Base-by-base conservation (phyloP, 1,140 invertebrate genomes). In the Megathymus violae region DNA sequence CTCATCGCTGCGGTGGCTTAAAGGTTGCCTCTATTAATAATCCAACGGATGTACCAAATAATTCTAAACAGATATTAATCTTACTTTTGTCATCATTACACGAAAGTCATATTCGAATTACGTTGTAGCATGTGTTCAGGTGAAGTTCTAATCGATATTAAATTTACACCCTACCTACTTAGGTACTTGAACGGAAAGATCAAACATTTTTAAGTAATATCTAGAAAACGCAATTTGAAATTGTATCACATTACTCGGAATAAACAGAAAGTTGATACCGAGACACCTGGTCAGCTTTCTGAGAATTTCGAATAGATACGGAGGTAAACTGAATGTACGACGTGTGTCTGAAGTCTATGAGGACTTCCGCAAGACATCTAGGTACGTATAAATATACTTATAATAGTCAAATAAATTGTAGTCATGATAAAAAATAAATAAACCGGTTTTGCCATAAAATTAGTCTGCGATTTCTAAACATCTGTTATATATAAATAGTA, bases 1-100 rank as follows among this genome's bases (percentile, higher is more conserved):
- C 52, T 56, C 66, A 76, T 63, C 62, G 67, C 68, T 61, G 60
- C 63, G 43, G 58, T 71, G 41, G 56, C 52, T 74, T 68, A 69
- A 71, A 71, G 68, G 65, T 69, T 66, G 61, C 38, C 38, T 67
- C 64, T 71, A 74, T 67, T 64, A 66, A 66, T 61, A 50, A 52
- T 51, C 41, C 54, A 58, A 58, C 40, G 40, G 54, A 58, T 58
- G 54, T 27, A 34, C 41, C 13, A 58, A 44, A 58, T 46, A 27
- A 13, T 47, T 22, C 19, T 25, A 46, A 46, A 47, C 22, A 47
- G n/a, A n/a, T n/a, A n/a, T n/a, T n/a, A n/a, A n/a, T n/a, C n/a
- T n/a, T n/a, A n/a, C n/a, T n/a, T n/a, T n/a, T n/a, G n/a, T n/a
- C n/a, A n/a, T n/a, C n/a, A n/a, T n/a, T n/a, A n/a, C n/a, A n/a